Conservation (phyloP, 2,113 vertebrate genomes). For the Chaetorhynchus papuensis region DNA sequence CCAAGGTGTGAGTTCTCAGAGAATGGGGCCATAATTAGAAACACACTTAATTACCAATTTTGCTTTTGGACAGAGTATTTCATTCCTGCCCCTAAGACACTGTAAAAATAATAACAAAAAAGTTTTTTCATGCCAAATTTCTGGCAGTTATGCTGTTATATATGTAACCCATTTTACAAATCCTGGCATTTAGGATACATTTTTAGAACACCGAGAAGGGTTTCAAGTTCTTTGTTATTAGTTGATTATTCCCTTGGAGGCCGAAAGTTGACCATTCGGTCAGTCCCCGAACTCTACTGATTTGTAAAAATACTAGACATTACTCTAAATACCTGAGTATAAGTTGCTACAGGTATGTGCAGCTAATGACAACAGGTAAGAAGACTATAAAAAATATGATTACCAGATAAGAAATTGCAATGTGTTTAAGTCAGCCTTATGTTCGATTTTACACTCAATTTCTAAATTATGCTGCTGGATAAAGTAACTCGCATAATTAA, state of each 20-base stretch:
- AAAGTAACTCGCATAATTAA: background rate
- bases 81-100: background rate
- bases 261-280: background rate
- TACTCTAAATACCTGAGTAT: background rate
- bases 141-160: background rate
- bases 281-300: background rate
- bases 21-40: background rate
- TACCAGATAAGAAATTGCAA: background rate
- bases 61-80: background rate
- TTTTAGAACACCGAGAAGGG: background rate
- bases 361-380: background rate
- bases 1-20: background rate
- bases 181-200: background rate
- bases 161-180: background rate
- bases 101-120: background rate
- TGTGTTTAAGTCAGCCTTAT: background rate
- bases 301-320: background rate
- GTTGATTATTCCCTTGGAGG: background rate
- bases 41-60: background rate
- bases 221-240: background rate
- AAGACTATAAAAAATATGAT: background rate
- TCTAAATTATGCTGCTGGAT: background rate
- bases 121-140: background rate
- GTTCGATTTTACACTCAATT: background rate
- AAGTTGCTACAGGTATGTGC: background rate